Percentiles rank a stretch among this genome's conserved stretches.
phyloP scores from a whole-genome alignment of 2,888 invertebrate species.

The Parnassius mnemosyne region DNA sequence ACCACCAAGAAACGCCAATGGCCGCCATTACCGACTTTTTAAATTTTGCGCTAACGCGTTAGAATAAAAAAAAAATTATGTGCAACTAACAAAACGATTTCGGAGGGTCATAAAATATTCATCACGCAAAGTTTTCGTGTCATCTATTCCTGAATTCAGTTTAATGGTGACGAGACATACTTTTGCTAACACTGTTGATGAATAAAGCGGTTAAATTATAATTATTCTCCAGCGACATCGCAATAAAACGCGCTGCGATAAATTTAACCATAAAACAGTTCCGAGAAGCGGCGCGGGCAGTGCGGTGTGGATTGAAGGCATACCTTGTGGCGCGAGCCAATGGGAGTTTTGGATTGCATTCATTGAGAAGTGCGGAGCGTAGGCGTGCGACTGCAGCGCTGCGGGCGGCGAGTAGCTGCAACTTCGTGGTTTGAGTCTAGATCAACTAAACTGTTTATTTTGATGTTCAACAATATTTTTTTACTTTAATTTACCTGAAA shows the following conservation, averaged over 20 bases:
- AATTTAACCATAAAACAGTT: conserved; percentile 44
- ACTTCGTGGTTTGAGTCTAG: conserved; percentile 25
- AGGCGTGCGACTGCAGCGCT: conserved; percentile 49
- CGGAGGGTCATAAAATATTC: conserved; percentile 18
- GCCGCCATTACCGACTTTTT: too few species aligned
- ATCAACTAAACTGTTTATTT: not conserved
- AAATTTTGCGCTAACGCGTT: not conserved
- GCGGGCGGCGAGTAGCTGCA: conserved; percentile 68
- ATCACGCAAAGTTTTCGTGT: conserved; percentile 20
- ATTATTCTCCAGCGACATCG: conserved; percentile 35
- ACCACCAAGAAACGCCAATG: too few species aligned
- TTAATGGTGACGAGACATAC: conserved; percentile 24
- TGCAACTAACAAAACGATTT: conserved; percentile 12
- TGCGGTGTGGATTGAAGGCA: conserved; percentile 29
- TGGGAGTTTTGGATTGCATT: conserved; percentile 34
- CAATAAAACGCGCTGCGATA: conserved; percentile 35
- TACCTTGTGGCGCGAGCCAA: conserved; percentile 35
- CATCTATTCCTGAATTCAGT: conserved; percentile 21
- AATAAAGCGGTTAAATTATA: conserved; percentile 32
- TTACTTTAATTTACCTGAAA: too few species aligned
- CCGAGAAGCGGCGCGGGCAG: conserved; percentile 41
- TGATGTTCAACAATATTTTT: too few species aligned
- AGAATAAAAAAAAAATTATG: conserved; percentile 3
- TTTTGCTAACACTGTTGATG: conserved; percentile 26
- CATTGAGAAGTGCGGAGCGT: conserved; percentile 40